Base-by-base conservation (phyloP, 2,888 invertebrate genomes). In the Pilophorus perplexus region DNA sequence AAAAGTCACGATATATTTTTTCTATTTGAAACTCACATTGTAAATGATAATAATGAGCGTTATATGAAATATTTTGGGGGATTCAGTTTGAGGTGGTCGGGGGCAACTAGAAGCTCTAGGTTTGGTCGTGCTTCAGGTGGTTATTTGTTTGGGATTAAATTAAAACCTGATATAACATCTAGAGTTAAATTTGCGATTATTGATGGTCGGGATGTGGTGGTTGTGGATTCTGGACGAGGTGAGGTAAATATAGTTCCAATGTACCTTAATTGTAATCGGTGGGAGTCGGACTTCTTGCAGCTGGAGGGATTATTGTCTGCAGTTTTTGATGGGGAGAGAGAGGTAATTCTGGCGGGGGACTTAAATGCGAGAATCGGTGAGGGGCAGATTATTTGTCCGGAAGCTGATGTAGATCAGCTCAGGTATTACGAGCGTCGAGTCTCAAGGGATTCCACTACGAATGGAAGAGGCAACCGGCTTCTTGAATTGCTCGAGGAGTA, bases 21-120 rank as follows among this genome's bases (percentile, higher is more conserved):
- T 22, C 46, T 46, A 23, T 46, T 46, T 22, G 46, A 46, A n/a
- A 46, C 46, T 20, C 46, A 46, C 23, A 23, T 46, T 46, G 22
- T 46, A 20, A 23, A 10, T 46, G 46, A 22, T 46, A 46, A 46
- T 46, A 23, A 23, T 46, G 46, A 22, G 20, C 20, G 23, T 4
- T 44, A 44, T 44, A 16, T 22, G 44, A 44, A 44, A 16, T 44
- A 44, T 44, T 44, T 44, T 44, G 44, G 20, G 18, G 44, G 44
- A 5, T 44, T 8, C 22, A 22, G 22, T 18, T 44, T 44, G 40
- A 40, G 12, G 12, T 40, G 40, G 3, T 6, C 12, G 12, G 12
- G 40, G 4, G 40, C 40, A 3, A 12, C 22, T 6, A 14, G 18
- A 22, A 16, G 18, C 18, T 44, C 44, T 8, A 22, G 44, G 20